Conservation (phyloP, 2,113 vertebrate species). For the Pimephales promelas region DNA sequence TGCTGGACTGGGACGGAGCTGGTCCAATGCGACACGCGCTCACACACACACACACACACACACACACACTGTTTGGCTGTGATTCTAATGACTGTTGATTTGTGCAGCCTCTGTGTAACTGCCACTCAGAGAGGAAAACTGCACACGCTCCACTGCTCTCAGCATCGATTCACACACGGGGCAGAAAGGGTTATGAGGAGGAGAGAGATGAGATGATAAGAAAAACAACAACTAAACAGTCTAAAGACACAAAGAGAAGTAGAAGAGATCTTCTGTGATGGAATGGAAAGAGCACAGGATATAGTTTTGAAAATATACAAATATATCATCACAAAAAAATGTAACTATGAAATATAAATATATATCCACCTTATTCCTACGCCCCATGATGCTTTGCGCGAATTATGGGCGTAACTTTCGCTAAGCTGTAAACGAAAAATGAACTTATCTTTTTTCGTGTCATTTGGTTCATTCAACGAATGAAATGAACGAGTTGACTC, state of each 20-base stretch:
- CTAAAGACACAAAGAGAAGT: neutral
- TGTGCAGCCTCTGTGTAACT: conserved; percentile 30
- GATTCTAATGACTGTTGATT: conserved; percentile 31
- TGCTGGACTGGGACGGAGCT: neutral
- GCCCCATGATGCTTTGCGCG: no score
- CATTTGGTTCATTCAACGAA: no score
- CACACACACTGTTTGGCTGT: neutral
- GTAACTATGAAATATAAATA: no score
- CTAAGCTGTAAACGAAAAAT: no score
- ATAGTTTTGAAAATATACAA: no score
- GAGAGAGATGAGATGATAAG: neutral
- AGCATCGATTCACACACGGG: conserved; percentile 9
- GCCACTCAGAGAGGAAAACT: conserved; percentile 16
- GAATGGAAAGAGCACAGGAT: no score
- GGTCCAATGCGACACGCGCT: neutral
- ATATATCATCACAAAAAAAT: no score
- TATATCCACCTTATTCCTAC: no score
- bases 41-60: neutral
- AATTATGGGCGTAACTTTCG: no score
- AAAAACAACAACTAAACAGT: neutral
- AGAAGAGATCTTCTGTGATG: neutral
- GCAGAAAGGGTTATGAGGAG: neutral
- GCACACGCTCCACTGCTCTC: conserved; percentile 10
- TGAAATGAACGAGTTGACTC: no score
- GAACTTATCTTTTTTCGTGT: no score